Base-by-base conservation (phyloP, 2,888 invertebrate species). In the Parelbella ahira region DNA sequence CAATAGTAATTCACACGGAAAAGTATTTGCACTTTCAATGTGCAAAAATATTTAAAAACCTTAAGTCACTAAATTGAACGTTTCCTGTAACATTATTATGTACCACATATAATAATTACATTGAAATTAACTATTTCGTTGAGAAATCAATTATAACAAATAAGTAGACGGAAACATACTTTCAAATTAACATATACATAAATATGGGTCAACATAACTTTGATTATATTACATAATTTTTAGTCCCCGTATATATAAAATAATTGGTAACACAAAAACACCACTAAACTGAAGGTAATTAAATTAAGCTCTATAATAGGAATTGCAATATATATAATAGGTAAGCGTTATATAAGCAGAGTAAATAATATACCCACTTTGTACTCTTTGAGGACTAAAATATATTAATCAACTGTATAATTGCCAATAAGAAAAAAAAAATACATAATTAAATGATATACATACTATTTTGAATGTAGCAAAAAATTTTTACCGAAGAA, bases 401-500 rank as follows among this genome's bases (percentile, higher is more conserved):
- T n/a, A n/a, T 28, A 30, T 9, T 12, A 32, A 4, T 25, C n/a
- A n/a, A 25, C 18, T 29, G 18, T 8, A 23, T 30, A 18, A 23
- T 21, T 1, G 13, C n/a, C 8, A 12, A 23, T 13, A 39, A 25
- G n/a, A n/a, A n/a, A n/a, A n/a, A n/a, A n/a, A n/a, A n/a, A 25
- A 39, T 39, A 30, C 20, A 30, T 30, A 24, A 29, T 23, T 20
- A 33, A 25, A 25, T 32, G 6, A 39, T n/a, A 32, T 20, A 34
- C 21, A 34, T 25, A 33, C 29, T 11, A 23, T 12, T 28, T 28
- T 42, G n/a, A n/a, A 44, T 20, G 25, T 41, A 37, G 46, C 50
- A 37, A 25, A 48, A 32, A 51, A 51, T 47, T 49, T 46, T n/a
- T n/a, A 51, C 37, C 30, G 11, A 41, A 33, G 46, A 58, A 59